Conservation (phyloP, 2,113 vertebrate species). For the Rhinoderma darwinii region DNA sequence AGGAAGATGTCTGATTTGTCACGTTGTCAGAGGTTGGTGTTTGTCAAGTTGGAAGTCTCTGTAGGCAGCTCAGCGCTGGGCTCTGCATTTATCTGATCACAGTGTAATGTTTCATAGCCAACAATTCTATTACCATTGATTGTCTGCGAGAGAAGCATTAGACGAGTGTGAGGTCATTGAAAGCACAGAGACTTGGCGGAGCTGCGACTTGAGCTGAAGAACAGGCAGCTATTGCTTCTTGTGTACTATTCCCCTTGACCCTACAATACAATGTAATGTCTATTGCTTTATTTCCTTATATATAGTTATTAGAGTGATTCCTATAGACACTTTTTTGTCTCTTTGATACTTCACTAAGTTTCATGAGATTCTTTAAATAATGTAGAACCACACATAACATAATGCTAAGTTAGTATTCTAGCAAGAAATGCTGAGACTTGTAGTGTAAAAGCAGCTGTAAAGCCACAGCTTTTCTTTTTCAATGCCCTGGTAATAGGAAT, state of each 20-base stretch:
- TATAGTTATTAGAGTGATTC: neutral
- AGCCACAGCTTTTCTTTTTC: too few relatives aligned
- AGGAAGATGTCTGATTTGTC: conserved; percentile 56
- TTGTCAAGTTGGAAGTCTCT: conserved; percentile 60
- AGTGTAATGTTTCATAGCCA: conserved; percentile 60
- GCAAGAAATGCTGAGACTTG: neutral
- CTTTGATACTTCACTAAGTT: neutral
- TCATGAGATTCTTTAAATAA: neutral
- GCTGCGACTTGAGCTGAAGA: neutral
- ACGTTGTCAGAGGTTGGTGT: conserved; percentile 53
- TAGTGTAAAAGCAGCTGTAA: neutral
- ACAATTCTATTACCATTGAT: conserved; percentile 61
- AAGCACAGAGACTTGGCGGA: conserved; percentile 41
- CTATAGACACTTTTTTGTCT: neutral
- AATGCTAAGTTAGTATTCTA: neutral
- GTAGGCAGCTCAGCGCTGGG: conserved; percentile 61
- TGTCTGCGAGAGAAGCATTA: conserved; percentile 53
- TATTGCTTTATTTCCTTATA: neutral
- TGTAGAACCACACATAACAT: neutral
- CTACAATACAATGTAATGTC: neutral
- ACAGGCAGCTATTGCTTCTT: conserved; percentile 16
- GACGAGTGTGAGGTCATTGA: neutral
- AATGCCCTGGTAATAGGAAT: neutral
- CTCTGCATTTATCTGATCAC: conserved; percentile 61
- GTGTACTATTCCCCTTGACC: conserved; percentile 14